phyloP scores from a whole-genome alignment of 2,888 invertebrate species.

The Mylabris sibirica region DNA sequence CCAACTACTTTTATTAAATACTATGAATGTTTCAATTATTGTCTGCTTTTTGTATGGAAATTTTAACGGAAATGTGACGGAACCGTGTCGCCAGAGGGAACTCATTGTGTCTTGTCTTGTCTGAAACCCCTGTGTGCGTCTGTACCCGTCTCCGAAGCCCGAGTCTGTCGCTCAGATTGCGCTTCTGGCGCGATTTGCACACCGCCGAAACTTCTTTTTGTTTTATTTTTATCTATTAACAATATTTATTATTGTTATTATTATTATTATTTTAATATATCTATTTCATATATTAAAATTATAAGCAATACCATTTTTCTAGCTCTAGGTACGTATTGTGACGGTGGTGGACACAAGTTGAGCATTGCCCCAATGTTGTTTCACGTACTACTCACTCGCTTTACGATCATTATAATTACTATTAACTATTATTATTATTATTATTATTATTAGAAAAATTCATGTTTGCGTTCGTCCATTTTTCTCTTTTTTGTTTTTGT shows the following conservation, averaged over 20 bases:
- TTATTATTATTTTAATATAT: neutral
- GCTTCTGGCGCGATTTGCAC: slow-evolving; percentile 33
- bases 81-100: slow-evolving; percentile 62
- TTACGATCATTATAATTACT: slow-evolving; percentile 13
- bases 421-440: slow-evolving; percentile 6
- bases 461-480: slow-evolving; percentile 42
- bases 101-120: slow-evolving; percentile 84
- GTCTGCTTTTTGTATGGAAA: neutral
- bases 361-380: slow-evolving; percentile 53
- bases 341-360: slow-evolving; percentile 62
- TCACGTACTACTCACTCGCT: slow-evolving; percentile 45
- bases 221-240: too few species aligned
- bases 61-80: slow-evolving; percentile 31
- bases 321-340: slow-evolving; percentile 60
- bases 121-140: slow-evolving; percentile 86
- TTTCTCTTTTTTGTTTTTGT: slow-evolving; percentile 46
- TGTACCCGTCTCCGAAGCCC: slow-evolving; percentile 65
- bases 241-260: neutral
- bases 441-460: slow-evolving; percentile 34
- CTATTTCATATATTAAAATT: slow-evolving; percentile 19
- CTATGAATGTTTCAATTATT: neutral
- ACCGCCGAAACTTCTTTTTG: slow-evolving; percentile 31
- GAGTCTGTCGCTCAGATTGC: slow-evolving; percentile 59
- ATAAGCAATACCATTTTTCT: slow-evolving; percentile 41
- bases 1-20: neutral